These are phyloP conservation scores for Campylomormyrus tamandua DNA, from an alignment of 2,113 vertebrate species.

Conservation along the genomic window DNA sequence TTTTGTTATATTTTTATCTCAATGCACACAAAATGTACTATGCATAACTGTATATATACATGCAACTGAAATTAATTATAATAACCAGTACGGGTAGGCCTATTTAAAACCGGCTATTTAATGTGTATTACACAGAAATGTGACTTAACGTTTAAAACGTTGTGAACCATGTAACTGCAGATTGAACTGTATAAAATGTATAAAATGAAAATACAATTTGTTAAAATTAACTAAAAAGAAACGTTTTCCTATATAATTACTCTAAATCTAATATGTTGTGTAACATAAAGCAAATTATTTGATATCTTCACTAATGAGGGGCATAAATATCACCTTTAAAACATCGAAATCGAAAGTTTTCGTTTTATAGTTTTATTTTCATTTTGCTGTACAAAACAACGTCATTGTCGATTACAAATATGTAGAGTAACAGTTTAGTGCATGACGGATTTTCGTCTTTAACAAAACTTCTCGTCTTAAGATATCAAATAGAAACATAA, in stretches of 20 bases:
- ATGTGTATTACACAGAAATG: neutral
- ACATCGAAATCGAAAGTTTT: neutral
- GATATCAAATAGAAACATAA: conserved; percentile 19
- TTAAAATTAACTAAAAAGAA: neutral
- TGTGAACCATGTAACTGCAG: neutral
- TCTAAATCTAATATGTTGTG: neutral
- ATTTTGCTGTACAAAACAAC: conserved; percentile 46
- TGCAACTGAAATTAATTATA: neutral
- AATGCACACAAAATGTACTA: neutral
- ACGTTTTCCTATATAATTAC: neutral
- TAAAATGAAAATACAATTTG: neutral
- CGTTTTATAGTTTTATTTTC: conserved; percentile 21
- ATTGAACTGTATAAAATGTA: neutral
- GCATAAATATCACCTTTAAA: neutral
- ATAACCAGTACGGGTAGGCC: neutral
- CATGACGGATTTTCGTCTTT: conserved; percentile 17
- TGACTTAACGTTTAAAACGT: neutral
- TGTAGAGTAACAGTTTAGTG: conserved; percentile 30
- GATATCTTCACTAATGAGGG: neutral
- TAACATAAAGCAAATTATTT: neutral
- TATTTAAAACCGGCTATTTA: neutral
- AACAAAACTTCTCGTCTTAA: neutral
- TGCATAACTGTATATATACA: neutral
- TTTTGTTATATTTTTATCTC: neutral
- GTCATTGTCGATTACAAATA: conserved; percentile 38